Conservation (phyloP, 2,888 invertebrate species). For the Oligia latruncula region DNA sequence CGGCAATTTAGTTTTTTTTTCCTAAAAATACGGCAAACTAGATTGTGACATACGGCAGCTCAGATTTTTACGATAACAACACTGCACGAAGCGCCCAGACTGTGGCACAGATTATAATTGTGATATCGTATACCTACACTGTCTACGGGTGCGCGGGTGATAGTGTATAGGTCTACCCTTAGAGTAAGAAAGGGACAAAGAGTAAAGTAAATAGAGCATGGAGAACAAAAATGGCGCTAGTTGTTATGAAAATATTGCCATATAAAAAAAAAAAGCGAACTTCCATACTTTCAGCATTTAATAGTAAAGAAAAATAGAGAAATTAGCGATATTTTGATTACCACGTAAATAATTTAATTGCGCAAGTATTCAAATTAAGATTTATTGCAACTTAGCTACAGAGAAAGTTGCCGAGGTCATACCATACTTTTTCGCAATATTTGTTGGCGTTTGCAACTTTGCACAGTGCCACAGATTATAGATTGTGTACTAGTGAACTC, state of each 20-base stretch:
- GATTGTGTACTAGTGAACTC: neutral
- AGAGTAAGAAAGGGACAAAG: too few species aligned
- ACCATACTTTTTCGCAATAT: constrained; percentile 41
- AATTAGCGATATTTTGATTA: neutral
- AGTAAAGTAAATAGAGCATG: too few species aligned
- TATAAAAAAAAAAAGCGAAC: neutral
- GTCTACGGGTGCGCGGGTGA: too few species aligned
- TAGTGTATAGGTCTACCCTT: neutral
- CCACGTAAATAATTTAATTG: neutral
- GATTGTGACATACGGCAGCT: too few species aligned
- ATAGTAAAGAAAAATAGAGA: neutral
- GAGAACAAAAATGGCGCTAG: constrained; percentile 5
- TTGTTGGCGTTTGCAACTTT: constrained; percentile 15
- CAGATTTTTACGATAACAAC: too few species aligned
- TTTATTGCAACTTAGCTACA: neutral
- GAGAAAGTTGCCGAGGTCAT: constrained; percentile 52
- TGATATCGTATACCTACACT: too few species aligned
- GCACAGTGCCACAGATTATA: constrained; percentile 56
- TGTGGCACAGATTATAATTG: neutral
- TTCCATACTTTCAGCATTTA: neutral
- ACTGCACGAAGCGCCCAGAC: neutral
- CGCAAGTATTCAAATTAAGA: neutral
- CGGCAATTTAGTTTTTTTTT: too few species aligned
- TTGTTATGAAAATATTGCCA: neutral
- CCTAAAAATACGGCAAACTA: too few species aligned